A percentile compares a stretch with the other conserved stretches of the same genome.
These are phyloP conservation scores for Silvanus unidentatus DNA, from an alignment of 2,888 invertebrate genomes.

Conservation along the genomic window DNA sequence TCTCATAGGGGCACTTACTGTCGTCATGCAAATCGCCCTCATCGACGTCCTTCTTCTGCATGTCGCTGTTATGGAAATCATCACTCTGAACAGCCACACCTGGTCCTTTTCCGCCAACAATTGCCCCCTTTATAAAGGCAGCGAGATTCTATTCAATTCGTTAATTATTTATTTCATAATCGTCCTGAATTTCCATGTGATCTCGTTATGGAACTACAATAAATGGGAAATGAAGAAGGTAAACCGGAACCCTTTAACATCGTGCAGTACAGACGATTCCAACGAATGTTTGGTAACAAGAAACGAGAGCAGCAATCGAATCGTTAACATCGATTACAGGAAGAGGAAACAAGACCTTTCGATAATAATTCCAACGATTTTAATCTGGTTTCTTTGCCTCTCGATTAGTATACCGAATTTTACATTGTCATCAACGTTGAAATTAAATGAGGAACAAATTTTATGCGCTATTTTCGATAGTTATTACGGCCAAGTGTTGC, in stretches of 20 bases:
- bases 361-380: constrained; percentile 50
- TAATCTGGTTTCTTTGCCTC: constrained; percentile 54
- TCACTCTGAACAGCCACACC: constrained; percentile 48
- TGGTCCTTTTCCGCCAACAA: constrained; percentile 50
- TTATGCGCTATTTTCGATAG: constrained; percentile 51
- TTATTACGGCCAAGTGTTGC: constrained; percentile 44
- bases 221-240: constrained; percentile 43
- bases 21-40: constrained; percentile 51
- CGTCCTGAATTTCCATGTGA: constrained; percentile 53
- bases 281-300: constrained; percentile 37
- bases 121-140: constrained; percentile 53
- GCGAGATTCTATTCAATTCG: constrained; percentile 52
- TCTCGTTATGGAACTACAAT: constrained; percentile 52
- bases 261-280: constrained; percentile 26
- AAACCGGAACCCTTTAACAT: constrained; percentile 35
- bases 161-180: constrained; percentile 53
- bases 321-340: constrained; percentile 53
- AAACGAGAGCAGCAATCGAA: constrained; percentile 45
- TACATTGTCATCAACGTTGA: constrained; percentile 48
- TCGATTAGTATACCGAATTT: constrained; percentile 58
- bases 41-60: constrained; percentile 49
- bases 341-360: constrained; percentile 47
- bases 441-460: constrained; percentile 42
- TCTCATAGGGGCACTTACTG: constrained; percentile 47
- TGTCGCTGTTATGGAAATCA: constrained; percentile 50